phyloP scores from a whole-genome alignment of 1,140 invertebrate genomes.

The Holotrichia oblita region DNA sequence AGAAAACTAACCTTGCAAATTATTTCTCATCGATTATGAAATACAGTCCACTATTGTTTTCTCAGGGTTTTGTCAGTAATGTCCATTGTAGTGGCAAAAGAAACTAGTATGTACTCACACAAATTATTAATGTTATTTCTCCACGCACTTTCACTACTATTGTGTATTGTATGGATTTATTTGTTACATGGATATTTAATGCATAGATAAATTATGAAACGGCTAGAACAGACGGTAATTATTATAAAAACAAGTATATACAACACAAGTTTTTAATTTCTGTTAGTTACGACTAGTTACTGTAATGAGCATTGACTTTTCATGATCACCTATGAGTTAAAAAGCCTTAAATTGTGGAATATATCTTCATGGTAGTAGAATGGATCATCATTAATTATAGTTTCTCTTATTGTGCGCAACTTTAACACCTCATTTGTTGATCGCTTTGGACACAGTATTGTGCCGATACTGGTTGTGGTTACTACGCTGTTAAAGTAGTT shows the following conservation, averaged over 20 bases:
- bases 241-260: not conserved
- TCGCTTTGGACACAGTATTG: too few species aligned
- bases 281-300: slow-evolving; percentile 1
- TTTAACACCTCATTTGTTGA: too few species aligned
- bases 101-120: not conserved
- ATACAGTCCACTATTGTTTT: not conserved
- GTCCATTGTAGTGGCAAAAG: slow-evolving; percentile 18
- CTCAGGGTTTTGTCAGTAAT: not conserved
- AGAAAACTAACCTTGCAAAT: too few species aligned
- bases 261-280: not conserved
- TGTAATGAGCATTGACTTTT: not conserved
- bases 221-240: slow-evolving; percentile 22
- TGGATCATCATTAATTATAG: too few species aligned
- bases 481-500: too few species aligned
- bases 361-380: too few species aligned
- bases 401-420: too few species aligned
- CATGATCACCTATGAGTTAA: too few species aligned
- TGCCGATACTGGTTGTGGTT: too few species aligned
- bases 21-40: slow-evolving; percentile 23
- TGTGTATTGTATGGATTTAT: not conserved
- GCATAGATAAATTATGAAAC: not conserved
- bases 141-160: not conserved
- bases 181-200: not conserved
- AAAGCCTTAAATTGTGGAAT: too few species aligned
- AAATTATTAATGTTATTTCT: not conserved